Base-by-base conservation (phyloP, 2,888 invertebrate genomes). In the Tortricodes alternella region DNA sequence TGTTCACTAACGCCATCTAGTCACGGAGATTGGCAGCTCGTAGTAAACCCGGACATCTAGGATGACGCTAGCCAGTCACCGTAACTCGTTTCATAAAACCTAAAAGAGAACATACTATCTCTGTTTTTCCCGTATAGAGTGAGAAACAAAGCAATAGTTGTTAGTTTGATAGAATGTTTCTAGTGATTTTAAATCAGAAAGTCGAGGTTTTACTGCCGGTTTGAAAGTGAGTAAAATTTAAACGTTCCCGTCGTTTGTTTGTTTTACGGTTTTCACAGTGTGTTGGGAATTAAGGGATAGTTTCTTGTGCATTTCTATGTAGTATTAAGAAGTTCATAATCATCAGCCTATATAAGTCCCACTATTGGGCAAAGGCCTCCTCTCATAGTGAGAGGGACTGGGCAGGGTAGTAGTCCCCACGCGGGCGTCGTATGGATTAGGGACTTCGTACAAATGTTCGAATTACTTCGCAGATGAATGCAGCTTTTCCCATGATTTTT, bases 1-100 rank as follows among this genome's bases (percentile, higher is more conserved):
- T 80, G 76, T 80, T 71, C 59, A 68, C 65, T 73, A 78, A 59
- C 76, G 83, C 83, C 85, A 88, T 84, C 88, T 86, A 80, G 72
- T 62, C 60, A 65, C 77, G 75, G 78, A 85, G 83, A 87, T 85
- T 85, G 84, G 78, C 76, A 79, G 74, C 78, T 74, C 68, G 63
- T 65, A 65, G 65, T 74, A 78, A 81, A 71, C 77, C 70, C 63
- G 64, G 72, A 67, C 70, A 73, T 68, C 73, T 64, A 64, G 63
- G 34, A 8, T 13, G 35, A n/a, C 23, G 18, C 8, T 27, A n/a
- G n/a, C n/a, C n/a, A n/a, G n/a, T n/a, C n/a, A n/a, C n/a, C n/a
- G 11, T n/a, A 21, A 18, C 29, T 19, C 46, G 7, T 15, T 18
- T 41, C 38, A 8, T 18, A 23, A 16, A 34, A 35, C 13, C n/a